phyloP scores from a whole-genome alignment of 92 coral and sea anemone species.

The Hydrozoanthus gracilis region DNA sequence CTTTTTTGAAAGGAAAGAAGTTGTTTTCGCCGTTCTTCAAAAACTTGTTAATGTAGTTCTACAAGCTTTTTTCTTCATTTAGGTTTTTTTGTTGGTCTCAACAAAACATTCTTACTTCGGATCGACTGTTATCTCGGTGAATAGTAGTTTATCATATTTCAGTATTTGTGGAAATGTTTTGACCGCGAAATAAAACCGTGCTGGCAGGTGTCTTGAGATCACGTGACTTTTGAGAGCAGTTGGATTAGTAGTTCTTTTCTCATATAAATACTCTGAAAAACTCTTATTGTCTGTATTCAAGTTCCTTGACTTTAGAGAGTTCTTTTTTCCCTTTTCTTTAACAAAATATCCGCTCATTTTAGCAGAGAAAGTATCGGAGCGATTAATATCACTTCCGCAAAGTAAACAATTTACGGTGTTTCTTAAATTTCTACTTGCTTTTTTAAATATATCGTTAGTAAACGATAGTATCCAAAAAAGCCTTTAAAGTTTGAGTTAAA shows the following conservation, averaged over 20 bases:
- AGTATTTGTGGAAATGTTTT: conserved; percentile 29
- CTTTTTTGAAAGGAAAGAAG: too few relatives aligned
- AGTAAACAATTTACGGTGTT: too few relatives aligned
- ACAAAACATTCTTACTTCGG: neutral
- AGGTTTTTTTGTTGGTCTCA: neutral
- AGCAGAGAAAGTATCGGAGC: too few relatives aligned
- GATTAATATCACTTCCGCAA: too few relatives aligned
- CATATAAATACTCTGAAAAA: neutral
- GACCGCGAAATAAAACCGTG: neutral
- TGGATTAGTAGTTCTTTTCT: neutral
- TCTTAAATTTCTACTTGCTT: neutral
- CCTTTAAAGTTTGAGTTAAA: neutral
- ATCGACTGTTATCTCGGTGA: neutral
- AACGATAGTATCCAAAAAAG: neutral
- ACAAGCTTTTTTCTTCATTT: neutral
- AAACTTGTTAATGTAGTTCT: neutral
- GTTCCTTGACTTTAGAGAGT: too few relatives aligned
- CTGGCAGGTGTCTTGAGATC: conserved; percentile 36
- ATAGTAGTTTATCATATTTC: conserved; percentile 6
- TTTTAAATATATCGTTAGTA: neutral
- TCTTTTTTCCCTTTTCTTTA: neutral
- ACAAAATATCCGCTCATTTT: too few relatives aligned
- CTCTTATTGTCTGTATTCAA: neutral
- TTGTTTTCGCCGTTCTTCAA: neutral
- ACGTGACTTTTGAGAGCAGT: conserved; percentile 24